phyloP scores from a whole-genome alignment of 1,140 invertebrate genomes.

The Aplysia californica region DNA sequence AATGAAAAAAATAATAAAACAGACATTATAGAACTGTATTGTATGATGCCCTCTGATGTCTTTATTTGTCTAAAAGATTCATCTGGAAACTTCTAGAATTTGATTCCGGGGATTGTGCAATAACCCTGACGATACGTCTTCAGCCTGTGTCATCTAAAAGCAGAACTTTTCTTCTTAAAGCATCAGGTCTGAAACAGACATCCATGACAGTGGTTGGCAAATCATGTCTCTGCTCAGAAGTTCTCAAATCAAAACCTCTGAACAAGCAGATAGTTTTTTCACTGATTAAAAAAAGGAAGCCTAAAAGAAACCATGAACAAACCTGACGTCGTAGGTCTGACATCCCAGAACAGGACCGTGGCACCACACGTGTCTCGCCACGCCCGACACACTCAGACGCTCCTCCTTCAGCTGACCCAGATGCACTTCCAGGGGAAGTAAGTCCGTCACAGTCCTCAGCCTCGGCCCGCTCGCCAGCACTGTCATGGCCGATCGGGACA shows the following conservation, averaged over 20 bases:
- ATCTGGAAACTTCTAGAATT: no score
- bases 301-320: not conserved
- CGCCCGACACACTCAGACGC: conserved; percentile 58
- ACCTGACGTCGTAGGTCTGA: conserved; percentile 31
- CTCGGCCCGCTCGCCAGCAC: conserved; percentile 32
- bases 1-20: no score
- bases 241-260: not conserved
- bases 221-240: no score
- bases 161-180: no score
- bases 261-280: not conserved
- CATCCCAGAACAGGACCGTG: conserved; percentile 62
- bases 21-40: no score
- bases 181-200: no score
- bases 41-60: no score
- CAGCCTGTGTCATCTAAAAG: no score
- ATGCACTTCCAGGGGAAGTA: conserved; percentile 41
- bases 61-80: no score
- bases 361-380: conserved; percentile 70
- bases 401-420: conserved; percentile 64
- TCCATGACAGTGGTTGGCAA: no score
- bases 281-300: not conserved
- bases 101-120: no score
- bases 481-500: conserved; percentile 29
- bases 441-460: conserved; percentile 18
- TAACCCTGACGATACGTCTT: no score